Conservation (phyloP, 2,888 invertebrate genomes). For the Dolichomitus sp. region DNA sequence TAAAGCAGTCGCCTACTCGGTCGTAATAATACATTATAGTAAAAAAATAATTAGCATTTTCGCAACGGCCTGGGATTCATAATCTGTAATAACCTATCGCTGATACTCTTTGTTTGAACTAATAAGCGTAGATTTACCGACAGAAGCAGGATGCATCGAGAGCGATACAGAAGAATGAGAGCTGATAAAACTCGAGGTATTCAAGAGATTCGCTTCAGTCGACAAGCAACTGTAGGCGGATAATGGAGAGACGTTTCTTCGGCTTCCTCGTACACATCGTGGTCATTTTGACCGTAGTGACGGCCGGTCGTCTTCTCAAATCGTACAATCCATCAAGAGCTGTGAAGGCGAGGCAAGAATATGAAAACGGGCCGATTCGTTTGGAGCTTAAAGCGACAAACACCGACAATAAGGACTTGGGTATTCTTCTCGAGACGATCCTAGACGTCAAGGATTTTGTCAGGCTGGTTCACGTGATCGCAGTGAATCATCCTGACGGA, state of each 20-base stretch:
- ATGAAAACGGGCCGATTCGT: not conserved
- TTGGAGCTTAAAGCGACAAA: not conserved
- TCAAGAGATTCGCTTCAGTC: conserved; percentile 46
- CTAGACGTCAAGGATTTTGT: conserved; percentile 24
- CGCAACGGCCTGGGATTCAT: conserved; percentile 3
- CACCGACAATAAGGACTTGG: not conserved
- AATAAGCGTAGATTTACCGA: conserved; percentile 54
- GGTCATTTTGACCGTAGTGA: conserved; percentile 2
- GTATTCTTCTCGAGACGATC: conserved; percentile 25
- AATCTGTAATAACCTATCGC: conserved; percentile 28
- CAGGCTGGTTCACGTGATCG: conserved; percentile 30
- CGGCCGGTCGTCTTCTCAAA: not conserved
- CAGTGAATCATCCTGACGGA: conserved; percentile 22
- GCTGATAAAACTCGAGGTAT: conserved; percentile 41
- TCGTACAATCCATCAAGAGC: not conserved
- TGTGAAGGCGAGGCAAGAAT: not conserved
- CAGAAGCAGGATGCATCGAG: conserved; percentile 40
- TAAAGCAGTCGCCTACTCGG: conserved; percentile 28
- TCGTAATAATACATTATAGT: conserved; percentile 59
- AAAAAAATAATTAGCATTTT: conserved; percentile 61
- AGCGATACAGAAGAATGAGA: conserved; percentile 10
- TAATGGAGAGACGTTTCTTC: conserved; percentile 45
- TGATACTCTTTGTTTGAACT: conserved; percentile 51
- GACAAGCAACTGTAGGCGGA: conserved; percentile 4
- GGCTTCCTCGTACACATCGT: conserved; percentile 20